Evolutionary conservation across 2,113 vertebrate species (phyloP).

Genomic region (Natator depressus): DNA sequence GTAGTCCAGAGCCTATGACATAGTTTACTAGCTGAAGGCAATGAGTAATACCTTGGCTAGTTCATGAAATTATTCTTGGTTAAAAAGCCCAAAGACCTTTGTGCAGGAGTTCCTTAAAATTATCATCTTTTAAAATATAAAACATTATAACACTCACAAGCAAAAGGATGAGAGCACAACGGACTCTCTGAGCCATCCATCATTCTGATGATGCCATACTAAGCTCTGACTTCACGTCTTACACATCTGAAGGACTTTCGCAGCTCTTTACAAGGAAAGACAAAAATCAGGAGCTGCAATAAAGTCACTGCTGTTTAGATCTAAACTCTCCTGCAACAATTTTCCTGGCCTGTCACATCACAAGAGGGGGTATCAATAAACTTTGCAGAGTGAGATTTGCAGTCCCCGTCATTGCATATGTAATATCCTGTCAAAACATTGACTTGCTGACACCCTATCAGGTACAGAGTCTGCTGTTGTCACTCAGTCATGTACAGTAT

Average conservation of each 20-base stretch:
- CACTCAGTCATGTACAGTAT: slow-evolving; percentile 4
- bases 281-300: slow-evolving; percentile 48
- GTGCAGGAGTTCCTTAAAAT: slow-evolving; percentile 71
- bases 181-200: slow-evolving; percentile 61
- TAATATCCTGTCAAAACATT: slow-evolving; percentile 62
- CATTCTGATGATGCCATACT: slow-evolving; percentile 51
- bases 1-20: slow-evolving; percentile 70
- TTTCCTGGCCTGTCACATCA: slow-evolving; percentile 60
- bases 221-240: slow-evolving; percentile 61
- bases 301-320: slow-evolving; percentile 45
- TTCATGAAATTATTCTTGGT: slow-evolving; percentile 75
- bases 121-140: slow-evolving; percentile 70
- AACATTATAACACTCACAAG: slow-evolving; percentile 65
- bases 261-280: slow-evolving; percentile 58
- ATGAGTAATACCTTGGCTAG: slow-evolving; percentile 70
- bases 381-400: slow-evolving; percentile 41
- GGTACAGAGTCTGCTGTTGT: slow-evolving; percentile 28
- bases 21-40: slow-evolving; percentile 72
- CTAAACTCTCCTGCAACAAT: slow-evolving; percentile 52
- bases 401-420: slow-evolving; percentile 38
- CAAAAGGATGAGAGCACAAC: slow-evolving; percentile 56
- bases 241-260: slow-evolving; percentile 9
- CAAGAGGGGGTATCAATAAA: slow-evolving; percentile 65
- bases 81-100: slow-evolving; percentile 66
- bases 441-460: slow-evolving; percentile 55